Evolutionary conservation across 2,113 vertebrate species (phyloP).

Genomic region (Patagioenas fasciata): DNA sequence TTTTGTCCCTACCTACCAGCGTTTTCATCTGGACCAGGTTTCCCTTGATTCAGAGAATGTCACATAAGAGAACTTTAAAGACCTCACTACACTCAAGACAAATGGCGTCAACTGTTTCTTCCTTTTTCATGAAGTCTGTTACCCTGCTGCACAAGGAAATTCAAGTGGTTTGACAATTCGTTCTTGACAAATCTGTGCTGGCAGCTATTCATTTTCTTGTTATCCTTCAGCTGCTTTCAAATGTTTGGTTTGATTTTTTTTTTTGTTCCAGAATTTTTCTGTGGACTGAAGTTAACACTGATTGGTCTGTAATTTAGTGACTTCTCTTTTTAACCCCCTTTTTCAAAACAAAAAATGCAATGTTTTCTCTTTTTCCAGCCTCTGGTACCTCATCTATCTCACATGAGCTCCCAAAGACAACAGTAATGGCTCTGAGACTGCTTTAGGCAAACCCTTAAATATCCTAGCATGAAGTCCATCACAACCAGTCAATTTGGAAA

Average conservation of each 20-base stretch:
- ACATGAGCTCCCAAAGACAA: neutral
- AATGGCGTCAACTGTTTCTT: neutral
- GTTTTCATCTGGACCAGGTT: neutral
- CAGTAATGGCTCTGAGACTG: neutral
- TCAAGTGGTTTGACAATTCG: constrained; percentile 3
- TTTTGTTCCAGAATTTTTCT: neutral
- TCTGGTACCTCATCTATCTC: neutral
- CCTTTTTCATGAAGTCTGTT: constrained; percentile 1
- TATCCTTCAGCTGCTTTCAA: constrained; percentile 39
- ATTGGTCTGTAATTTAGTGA: neutral
- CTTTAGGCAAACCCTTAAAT: neutral
- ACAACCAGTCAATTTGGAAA: neutral
- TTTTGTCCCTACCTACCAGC: neutral
- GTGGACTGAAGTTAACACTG: neutral
- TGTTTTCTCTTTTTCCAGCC: neutral
- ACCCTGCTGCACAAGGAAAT: constrained; percentile 1
- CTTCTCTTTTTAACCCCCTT: neutral
- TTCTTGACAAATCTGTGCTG: constrained; percentile 4
- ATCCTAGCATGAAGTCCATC: neutral
- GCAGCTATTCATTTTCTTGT: constrained; percentile 33
- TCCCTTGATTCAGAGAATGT: neutral
- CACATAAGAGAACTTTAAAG: neutral
- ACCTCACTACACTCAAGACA: neutral
- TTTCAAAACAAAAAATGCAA: neutral
- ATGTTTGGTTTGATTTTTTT: neutral